phyloP scores from a whole-genome alignment of 1,140 invertebrate species.

The Cherax destructor region DNA sequence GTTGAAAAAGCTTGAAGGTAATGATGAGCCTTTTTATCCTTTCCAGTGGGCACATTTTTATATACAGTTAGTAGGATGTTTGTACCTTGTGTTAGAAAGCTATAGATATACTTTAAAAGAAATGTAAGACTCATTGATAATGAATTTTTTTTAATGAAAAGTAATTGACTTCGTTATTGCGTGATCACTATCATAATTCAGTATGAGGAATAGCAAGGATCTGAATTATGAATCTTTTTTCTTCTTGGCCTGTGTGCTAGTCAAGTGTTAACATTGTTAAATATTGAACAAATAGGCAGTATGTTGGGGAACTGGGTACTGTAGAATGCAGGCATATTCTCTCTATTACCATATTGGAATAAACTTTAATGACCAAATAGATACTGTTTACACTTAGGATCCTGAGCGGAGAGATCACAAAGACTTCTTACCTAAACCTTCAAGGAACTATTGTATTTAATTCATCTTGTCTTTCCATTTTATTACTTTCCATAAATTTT shows the following conservation, averaged over 20 bases:
- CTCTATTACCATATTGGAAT: neutral
- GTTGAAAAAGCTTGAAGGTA: conserved; percentile 55
- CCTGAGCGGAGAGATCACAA: conserved; percentile 20
- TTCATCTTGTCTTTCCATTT: neutral
- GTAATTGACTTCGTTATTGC: conserved; percentile 54
- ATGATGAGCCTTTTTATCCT: conserved; percentile 64
- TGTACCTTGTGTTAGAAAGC: conserved; percentile 65
- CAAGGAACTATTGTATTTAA: neutral
- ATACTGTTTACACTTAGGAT: conserved; percentile 11
- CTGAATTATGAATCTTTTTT: conserved; percentile 4
- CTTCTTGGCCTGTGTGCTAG: neutral
- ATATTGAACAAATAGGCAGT: neutral
- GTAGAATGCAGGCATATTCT: conserved; percentile 6
- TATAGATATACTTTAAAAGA: conserved; percentile 53
- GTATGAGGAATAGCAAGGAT: conserved; percentile 61
- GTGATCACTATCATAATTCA: conserved; percentile 57
- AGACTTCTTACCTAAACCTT: conserved; percentile 11
- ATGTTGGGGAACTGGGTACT: neutral
- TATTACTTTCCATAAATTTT: neutral
- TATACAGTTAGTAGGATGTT: conserved; percentile 66
- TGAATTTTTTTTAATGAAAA: conserved; percentile 40
- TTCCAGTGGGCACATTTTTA: conserved; percentile 65
- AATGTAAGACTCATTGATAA: conserved; percentile 51
- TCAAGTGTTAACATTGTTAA: conserved; percentile 18
- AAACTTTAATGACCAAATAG: neutral